phyloP scores from a whole-genome alignment of 1,140 invertebrate genomes.

The Globodera rostochiensis region DNA sequence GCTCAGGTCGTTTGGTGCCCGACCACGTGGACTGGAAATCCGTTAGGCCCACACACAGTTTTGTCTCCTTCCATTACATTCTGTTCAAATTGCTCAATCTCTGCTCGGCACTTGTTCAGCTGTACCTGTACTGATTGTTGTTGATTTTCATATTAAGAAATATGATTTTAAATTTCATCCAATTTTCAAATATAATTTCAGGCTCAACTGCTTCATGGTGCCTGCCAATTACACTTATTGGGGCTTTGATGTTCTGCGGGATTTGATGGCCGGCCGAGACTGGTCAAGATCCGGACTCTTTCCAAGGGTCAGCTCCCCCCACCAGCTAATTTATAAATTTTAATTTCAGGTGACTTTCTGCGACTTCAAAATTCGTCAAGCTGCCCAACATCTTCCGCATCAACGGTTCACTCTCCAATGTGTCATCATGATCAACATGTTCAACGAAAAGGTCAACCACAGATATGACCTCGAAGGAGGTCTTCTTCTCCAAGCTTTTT shows the following conservation, averaged over 20 bases:
- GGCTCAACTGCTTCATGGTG: slow-evolving; percentile 67
- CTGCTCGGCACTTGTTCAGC: slow-evolving; percentile 8
- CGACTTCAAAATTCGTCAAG: slow-evolving; percentile 26
- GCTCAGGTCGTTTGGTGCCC: neutral
- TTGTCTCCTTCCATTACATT: neutral
- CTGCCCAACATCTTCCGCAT: slow-evolving; percentile 10
- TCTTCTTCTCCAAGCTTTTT: too few species aligned
- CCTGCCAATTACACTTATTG: slow-evolving; percentile 67
- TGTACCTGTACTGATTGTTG: slow-evolving; percentile 53
- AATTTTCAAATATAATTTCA: slow-evolving; percentile 64
- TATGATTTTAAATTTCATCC: slow-evolving; percentile 73
- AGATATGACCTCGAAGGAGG: too few species aligned
- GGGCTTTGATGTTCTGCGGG: slow-evolving; percentile 66
- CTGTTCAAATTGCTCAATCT: slow-evolving; percentile 17
- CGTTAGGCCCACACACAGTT: neutral
- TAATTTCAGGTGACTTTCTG: slow-evolving; percentile 20
- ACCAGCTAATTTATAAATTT: neutral
- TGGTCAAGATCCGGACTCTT: slow-evolving; percentile 67
- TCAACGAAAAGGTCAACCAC: slow-evolving; percentile 19
- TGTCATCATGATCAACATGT: slow-evolving; percentile 31
- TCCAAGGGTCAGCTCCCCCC: slow-evolving; percentile 65
- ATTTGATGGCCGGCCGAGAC: slow-evolving; percentile 64
- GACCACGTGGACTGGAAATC: neutral
- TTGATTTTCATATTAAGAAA: slow-evolving; percentile 46
- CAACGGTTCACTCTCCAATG: slow-evolving; percentile 21